Evolutionary conservation across 1,140 invertebrate genomes (phyloP).

Genomic region (Drosophila pandora): DNA sequence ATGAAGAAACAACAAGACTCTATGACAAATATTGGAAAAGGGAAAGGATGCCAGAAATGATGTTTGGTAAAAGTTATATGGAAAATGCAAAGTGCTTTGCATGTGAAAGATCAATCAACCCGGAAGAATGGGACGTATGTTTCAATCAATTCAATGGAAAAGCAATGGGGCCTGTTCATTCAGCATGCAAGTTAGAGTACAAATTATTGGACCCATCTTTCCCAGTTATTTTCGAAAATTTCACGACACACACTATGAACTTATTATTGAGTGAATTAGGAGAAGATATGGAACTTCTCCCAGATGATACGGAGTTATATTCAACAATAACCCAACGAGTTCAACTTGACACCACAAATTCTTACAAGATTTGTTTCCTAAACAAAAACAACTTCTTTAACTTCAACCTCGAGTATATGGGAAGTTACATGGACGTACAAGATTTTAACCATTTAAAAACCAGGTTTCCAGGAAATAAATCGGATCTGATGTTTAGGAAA

Average conservation of each 20-base stretch:
- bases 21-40: conserved; percentile 12
- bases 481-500: not conserved
- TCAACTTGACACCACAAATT: not conserved
- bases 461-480: not conserved
- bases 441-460: not conserved
- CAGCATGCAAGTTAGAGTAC: not conserved
- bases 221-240: conserved; percentile 16
- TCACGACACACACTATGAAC: not conserved
- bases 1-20: not conserved
- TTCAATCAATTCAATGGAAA: conserved; percentile 4
- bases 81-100: not conserved
- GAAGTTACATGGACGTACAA: not conserved
- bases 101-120: not conserved
- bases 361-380: not conserved
- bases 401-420: not conserved
- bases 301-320: not conserved
- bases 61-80: not conserved
- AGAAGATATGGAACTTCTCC: not conserved
- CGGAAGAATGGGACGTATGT: not conserved
- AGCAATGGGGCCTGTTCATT: not conserved
- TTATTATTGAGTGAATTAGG: conserved; percentile 7
- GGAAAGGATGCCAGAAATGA: not conserved
- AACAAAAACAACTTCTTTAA: not conserved
- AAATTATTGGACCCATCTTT: not conserved
- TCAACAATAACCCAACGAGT: not conserved